A percentile compares a stretch with the other conserved stretches of the same genome.
Conservation (phyloP, 2,888 invertebrate species). For the Lypha dubia region DNA sequence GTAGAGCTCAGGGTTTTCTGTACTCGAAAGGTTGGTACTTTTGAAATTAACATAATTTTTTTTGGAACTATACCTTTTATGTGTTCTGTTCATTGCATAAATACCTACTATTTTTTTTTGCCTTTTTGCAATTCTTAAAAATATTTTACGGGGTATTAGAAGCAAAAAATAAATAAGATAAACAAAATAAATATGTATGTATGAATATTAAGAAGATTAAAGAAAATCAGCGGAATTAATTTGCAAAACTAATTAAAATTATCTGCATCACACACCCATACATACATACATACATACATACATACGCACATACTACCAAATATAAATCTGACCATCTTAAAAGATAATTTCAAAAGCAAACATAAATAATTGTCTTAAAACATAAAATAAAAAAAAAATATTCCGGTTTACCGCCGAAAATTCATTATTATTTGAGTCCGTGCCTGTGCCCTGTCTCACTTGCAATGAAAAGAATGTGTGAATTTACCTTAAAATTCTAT, state of each 20-base stretch:
- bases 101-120: background rate
- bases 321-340: background rate
- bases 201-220: background rate
- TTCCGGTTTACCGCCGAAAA: too few species aligned
- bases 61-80: slow-evolving; percentile 15
- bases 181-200: background rate
- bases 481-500: too few species aligned
- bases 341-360: background rate
- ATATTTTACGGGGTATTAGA: background rate
- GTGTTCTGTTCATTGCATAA: background rate
- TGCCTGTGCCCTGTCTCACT: too few species aligned
- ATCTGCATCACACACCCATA: background rate
- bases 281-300: too few species aligned
- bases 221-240: slow-evolving; percentile 21
- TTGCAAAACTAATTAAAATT: slow-evolving; percentile 45
- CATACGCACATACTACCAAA: too few species aligned
- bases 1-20: slow-evolving; percentile 34
- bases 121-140: slow-evolving; percentile 21
- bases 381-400: too few species aligned
- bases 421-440: too few species aligned
- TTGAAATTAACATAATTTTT: slow-evolving; percentile 20
- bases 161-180: slow-evolving; percentile 6
- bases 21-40: slow-evolving; percentile 31
- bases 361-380: too few species aligned
- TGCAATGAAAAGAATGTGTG: too few species aligned